phyloP scores from a whole-genome alignment of 2,797 vertebrate species.

The Microctenopoma lineatum region DNA sequence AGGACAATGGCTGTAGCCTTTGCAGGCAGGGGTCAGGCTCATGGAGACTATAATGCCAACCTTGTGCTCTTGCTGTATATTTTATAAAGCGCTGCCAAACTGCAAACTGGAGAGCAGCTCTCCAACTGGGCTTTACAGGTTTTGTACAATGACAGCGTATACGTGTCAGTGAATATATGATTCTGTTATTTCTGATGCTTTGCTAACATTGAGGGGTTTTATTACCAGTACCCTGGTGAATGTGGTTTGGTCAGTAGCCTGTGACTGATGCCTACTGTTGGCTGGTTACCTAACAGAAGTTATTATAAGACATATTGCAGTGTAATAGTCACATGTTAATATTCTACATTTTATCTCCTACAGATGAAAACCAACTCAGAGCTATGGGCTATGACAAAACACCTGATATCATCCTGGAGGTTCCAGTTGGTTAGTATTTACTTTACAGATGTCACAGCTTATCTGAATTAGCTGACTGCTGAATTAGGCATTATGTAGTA shows the following conservation, averaged over 20 bases:
- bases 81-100: conserved; percentile 76
- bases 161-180: conserved; percentile 68
- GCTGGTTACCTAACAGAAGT: neutral
- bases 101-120: conserved; percentile 49
- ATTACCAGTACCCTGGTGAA: conserved; percentile 51
- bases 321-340: conserved; percentile 26
- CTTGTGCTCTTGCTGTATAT: conserved; percentile 72
- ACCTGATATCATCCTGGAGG: conserved; percentile 98
- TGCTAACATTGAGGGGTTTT: conserved; percentile 45
- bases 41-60: conserved; percentile 78
- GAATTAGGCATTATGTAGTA: conserved; percentile 7
- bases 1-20: conserved; percentile 90
- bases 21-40: conserved; percentile 81
- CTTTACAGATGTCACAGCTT: conserved; percentile 20
- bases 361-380: conserved; percentile 98
- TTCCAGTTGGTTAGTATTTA: conserved; percentile 90
- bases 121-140: conserved; percentile 65
- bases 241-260: conserved; percentile 30
- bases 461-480: conserved; percentile 25
- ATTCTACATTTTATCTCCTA: conserved; percentile 52
- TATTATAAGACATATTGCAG: conserved; percentile 21
- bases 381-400: conserved; percentile 99
- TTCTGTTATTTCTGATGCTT: conserved; percentile 56
- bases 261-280: conserved; percentile 15
- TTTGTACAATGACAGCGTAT: conserved; percentile 79